Conservation (phyloP, 1,140 invertebrate genomes). For the Belonocnema kinseyi region DNA sequence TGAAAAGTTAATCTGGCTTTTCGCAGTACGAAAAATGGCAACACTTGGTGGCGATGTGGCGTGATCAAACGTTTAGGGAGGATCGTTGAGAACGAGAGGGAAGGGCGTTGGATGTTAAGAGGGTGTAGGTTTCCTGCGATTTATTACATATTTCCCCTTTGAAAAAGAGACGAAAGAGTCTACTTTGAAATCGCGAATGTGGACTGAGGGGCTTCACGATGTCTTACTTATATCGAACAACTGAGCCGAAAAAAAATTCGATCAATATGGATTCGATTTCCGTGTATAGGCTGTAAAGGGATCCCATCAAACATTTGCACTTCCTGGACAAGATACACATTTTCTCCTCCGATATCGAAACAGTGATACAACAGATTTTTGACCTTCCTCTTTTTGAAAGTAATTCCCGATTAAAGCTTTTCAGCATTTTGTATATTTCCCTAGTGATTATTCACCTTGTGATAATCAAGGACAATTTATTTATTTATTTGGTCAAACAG, state of each 20-base stretch:
- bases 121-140: constrained; percentile 12
- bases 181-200: constrained; percentile 15
- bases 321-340: constrained; percentile 13
- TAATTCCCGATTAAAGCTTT: background rate
- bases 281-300: constrained; percentile 25
- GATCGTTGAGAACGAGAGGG: background rate
- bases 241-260: constrained; percentile 26
- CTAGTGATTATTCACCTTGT: background rate
- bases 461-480: too few species aligned
- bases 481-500: too few species aligned
- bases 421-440: background rate
- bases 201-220: background rate
- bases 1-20: too few species aligned
- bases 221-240: constrained; percentile 24
- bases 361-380: background rate
- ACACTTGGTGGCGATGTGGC: background rate
- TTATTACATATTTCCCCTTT: constrained; percentile 26
- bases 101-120: constrained; percentile 10
- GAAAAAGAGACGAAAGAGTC: background rate
- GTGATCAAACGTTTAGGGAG: constrained; percentile 19
- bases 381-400: background rate
- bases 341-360: constrained; percentile 8
- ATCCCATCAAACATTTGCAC: constrained; percentile 24
- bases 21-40: background rate
- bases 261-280: constrained; percentile 23